phyloP scores from a whole-genome alignment of 92 coral and sea anemone genomes.

The Heteractis magnifica region DNA sequence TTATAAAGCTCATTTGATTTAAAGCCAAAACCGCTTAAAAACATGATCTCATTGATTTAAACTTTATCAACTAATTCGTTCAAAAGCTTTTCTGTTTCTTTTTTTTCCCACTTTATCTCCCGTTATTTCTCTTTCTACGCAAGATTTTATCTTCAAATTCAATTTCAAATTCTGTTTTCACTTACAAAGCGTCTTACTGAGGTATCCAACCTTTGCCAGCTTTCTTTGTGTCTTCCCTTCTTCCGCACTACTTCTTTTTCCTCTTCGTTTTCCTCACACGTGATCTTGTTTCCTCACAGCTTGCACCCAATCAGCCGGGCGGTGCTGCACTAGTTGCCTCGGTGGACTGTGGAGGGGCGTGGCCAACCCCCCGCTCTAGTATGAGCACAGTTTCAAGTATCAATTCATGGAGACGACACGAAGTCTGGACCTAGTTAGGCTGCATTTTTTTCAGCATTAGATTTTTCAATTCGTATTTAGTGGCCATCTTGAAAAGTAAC shows the following conservation, averaged over 20 bases:
- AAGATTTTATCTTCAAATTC: neutral
- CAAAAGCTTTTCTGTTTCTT: neutral
- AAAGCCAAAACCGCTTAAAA: neutral
- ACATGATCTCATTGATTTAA: neutral
- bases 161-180: neutral
- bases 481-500: neutral
- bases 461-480: neutral
- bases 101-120: neutral
- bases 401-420: conserved; percentile 21
- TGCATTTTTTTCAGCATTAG: neutral
- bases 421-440: conserved; percentile 24
- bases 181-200: neutral
- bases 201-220: neutral
- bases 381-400: conserved; percentile 33
- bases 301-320: conserved; percentile 15
- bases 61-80: neutral
- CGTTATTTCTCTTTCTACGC: neutral
- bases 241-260: neutral
- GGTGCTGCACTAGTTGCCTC: conserved; percentile 21
- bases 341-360: conserved; percentile 32
- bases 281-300: conserved; percentile 27
- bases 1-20: neutral
- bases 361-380: conserved; percentile 40
- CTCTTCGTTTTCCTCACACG: conserved; percentile 6
- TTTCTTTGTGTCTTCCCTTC: neutral